Conservation (phyloP, 2,797 vertebrate genomes). For the Tapera naevia region DNA sequence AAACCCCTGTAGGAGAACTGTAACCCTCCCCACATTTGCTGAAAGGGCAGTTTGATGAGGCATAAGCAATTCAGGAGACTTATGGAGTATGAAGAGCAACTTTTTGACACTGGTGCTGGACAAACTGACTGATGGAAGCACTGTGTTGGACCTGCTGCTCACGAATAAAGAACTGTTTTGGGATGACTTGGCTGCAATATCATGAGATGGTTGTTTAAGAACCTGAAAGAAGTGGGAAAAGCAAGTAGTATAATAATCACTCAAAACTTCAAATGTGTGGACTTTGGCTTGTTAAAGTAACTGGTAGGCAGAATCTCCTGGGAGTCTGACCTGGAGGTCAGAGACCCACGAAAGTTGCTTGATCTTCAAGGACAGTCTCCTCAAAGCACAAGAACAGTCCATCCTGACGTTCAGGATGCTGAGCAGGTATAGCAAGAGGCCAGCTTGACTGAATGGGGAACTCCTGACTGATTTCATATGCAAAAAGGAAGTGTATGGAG, state of each 20-base stretch:
- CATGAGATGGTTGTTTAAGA: not conserved
- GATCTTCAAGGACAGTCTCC: conserved; percentile 50
- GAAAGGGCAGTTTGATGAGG: not conserved
- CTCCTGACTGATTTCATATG: conserved; percentile 47
- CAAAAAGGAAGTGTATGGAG: conserved; percentile 35
- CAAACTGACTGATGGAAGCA: not conserved
- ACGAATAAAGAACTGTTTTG: not conserved
- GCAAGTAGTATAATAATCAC: not conserved
- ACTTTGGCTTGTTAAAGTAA: conserved; percentile 23
- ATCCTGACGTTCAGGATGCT: conserved; percentile 60
- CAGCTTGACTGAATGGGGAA: not conserved
- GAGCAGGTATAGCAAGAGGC: conserved; percentile 63
- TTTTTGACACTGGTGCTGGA: not conserved
- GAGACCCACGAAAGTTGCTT: conserved; percentile 15
- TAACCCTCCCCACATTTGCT: not conserved
- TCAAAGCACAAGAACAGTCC: conserved; percentile 45
- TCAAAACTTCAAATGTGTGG: not conserved
- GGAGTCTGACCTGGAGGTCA: conserved; percentile 31
- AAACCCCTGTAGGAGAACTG: not conserved
- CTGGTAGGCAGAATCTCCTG: not conserved
- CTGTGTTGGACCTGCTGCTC: not conserved
- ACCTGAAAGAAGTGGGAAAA: not conserved
- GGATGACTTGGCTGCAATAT: not conserved
- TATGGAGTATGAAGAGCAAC: not conserved
- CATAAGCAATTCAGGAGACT: not conserved